These are phyloP conservation scores for Ennomos erosarius DNA, from an alignment of 2,888 invertebrate genomes.

Conservation along the genomic window DNA sequence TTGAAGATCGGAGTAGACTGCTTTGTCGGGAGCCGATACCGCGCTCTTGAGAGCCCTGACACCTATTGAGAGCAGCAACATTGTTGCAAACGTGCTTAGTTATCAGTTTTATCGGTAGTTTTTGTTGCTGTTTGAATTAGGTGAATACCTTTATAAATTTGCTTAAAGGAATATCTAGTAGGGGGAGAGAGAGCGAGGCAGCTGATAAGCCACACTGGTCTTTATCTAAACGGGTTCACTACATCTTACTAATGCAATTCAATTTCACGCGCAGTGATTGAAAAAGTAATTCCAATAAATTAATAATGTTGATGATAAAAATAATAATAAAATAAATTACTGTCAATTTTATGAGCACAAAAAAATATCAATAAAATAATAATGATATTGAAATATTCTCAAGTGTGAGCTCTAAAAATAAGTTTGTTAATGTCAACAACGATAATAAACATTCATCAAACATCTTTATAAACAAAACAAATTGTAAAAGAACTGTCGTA, in stretches of 20 bases:
- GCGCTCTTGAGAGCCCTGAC: slow-evolving; percentile 22
- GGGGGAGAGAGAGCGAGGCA: too few relatives aligned
- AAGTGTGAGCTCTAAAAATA: neutral
- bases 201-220: too few relatives aligned
- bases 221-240: too few relatives aligned
- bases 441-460: slow-evolving; percentile 35
- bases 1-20: slow-evolving; percentile 8
- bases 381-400: too few relatives aligned
- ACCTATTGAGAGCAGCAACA: slow-evolving; percentile 20
- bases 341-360: neutral
- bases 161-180: too few relatives aligned
- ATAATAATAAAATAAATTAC: neutral
- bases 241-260: too few relatives aligned
- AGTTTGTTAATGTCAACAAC: slow-evolving; percentile 1
- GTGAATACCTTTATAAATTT: too few relatives aligned
- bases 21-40: slow-evolving; percentile 21
- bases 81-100: too few relatives aligned
- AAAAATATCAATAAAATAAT: neutral
- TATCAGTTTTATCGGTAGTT: too few relatives aligned
- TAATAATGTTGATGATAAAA: neutral
- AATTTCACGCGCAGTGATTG: too few relatives aligned
- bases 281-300: neutral
- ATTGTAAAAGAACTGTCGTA: slow-evolving; percentile 40
- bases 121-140: too few relatives aligned
- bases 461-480: slow-evolving; percentile 45